A percentile compares a stretch with the other conserved stretches of the same genome.
These are phyloP conservation scores for Eupeodes luniger DNA, from an alignment of 2,888 invertebrate genomes.

Conservation along the genomic window DNA sequence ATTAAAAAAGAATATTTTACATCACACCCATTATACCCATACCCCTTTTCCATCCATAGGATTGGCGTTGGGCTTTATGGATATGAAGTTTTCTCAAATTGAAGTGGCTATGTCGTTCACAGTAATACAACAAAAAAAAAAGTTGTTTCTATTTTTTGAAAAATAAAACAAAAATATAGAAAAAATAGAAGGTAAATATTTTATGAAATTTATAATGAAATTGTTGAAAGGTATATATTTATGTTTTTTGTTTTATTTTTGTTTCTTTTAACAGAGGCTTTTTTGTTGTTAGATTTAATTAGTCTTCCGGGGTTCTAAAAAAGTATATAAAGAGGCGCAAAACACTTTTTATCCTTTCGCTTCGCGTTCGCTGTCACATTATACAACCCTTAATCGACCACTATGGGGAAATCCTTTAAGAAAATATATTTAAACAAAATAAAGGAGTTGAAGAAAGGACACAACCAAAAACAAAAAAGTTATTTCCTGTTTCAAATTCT, in stretches of 20 bases:
- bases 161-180: neutral
- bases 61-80: conserved; percentile 2
- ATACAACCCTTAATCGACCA: conserved; percentile 43
- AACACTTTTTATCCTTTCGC: conserved; percentile 12
- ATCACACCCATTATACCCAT: conserved; percentile 1
- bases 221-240: conserved; percentile 54
- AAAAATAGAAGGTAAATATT: conserved; percentile 54
- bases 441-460: neutral
- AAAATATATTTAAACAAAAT: neutral
- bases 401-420: conserved; percentile 13
- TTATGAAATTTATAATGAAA: conserved; percentile 70
- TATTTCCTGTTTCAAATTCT: conserved; percentile 27
- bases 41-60: neutral
- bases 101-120: conserved; percentile 2
- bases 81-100: conserved; percentile 21
- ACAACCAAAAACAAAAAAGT: neutral
- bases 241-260: neutral
- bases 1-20: conserved; percentile 59
- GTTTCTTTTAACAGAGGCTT: neutral
- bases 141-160: conserved; percentile 31
- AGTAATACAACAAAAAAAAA: conserved; percentile 9
- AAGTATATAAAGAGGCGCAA: neutral
- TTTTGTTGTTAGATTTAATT: conserved; percentile 58
- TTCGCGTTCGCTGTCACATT: conserved; percentile 6
- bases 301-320: conserved; percentile 39